These are phyloP conservation scores for Gambusia holbrooki DNA, from an alignment of 2,113 vertebrate species.

Conservation along the genomic window DNA sequence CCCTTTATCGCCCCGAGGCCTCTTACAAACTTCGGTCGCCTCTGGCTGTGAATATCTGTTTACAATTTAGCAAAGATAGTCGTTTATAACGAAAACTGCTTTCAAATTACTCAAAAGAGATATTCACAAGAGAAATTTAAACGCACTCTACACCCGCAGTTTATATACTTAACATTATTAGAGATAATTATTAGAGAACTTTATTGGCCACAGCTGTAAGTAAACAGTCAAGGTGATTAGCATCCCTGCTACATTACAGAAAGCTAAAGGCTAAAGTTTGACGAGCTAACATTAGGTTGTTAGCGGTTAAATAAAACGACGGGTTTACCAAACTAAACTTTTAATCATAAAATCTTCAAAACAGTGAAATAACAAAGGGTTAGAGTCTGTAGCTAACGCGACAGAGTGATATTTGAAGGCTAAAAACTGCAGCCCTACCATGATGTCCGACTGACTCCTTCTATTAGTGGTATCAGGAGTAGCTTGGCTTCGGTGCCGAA, in stretches of 20 bases:
- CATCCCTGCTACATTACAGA: neutral
- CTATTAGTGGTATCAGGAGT: neutral
- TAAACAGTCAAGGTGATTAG: neutral
- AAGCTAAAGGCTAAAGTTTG: neutral
- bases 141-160: neutral
- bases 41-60: neutral
- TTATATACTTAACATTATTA: neutral
- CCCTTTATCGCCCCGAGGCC: neutral
- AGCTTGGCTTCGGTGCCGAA: neutral
- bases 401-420: neutral
- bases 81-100: neutral
- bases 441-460: constrained; percentile 11
- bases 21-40: neutral
- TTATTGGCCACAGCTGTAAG: neutral
- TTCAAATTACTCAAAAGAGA: too few relatives aligned
- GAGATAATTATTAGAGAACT: neutral
- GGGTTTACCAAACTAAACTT: neutral
- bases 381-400: too few relatives aligned
- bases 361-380: neutral
- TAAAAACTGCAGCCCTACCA: constrained; percentile 8
- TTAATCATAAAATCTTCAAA: neutral
- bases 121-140: neutral
- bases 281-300: neutral
- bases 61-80: neutral
- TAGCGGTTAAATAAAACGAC: neutral